Evolutionary conservation across 2,888 invertebrate species (phyloP), one percentile per base, ranked within the genome.

Genomic region (Parnassius smintheus): DNA sequence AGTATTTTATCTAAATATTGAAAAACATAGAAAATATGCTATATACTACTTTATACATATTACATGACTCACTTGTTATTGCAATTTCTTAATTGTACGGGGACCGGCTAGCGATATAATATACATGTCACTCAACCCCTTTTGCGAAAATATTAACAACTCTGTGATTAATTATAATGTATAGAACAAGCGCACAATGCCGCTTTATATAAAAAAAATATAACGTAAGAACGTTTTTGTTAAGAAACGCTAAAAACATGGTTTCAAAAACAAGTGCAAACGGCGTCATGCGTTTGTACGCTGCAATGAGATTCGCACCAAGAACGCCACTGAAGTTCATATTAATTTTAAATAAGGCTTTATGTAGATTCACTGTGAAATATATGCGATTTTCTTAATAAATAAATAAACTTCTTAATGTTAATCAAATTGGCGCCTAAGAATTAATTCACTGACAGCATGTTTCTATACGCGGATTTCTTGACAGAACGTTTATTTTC

Each of bases 11-110:
- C 87, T 88, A 89, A 84, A 85, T 86, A 87, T 88, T 83, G 86
- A 88, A 86, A 87, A 87, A 86, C 82, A 88, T 84, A 86, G 85
- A 87, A 88, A 86, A 85, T 87, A 86, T 86, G 75, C 81, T 86
- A 83, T 86, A 84, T 76, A 72, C 87, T 90, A 89, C 78, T 85
- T 88, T 88, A 81, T 88, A 89, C 84, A 86, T 77, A 78, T 80
- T 77, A 82, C 75, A 82, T 83, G 86, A 87, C 80, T 90, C 88
- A 88, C 86, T 77, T 81, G 80, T 88, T 90, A 91, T 90, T 91
- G 90, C 89, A 75, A 81, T 82, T 73, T 75, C 85, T 86, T 87
- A 86, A 81, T 81, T 73, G 80, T 86, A 85, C 69, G 78, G 80
- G 73, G 60, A 69, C 11, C 46, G 75, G 80, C 74, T 64, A 74